These are phyloP conservation scores for Brenthis daphne DNA, from an alignment of 2,888 invertebrate species.

Conservation along the genomic window DNA sequence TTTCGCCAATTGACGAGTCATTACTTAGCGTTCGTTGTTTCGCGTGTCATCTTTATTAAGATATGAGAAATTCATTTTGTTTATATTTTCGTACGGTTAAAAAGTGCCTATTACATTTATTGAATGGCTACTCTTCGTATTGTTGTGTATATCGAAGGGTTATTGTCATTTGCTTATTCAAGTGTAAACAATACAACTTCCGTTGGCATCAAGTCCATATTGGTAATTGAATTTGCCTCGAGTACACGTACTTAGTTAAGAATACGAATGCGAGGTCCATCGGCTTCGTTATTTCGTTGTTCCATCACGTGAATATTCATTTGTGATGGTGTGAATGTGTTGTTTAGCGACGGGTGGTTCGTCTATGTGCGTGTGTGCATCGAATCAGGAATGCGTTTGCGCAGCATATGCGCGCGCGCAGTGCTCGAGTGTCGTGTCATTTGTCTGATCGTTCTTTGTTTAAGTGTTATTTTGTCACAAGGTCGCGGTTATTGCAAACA, in stretches of 20 bases:
- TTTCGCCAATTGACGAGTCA: not conserved
- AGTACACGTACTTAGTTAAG: constrained; percentile 19
- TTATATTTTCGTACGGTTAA: not conserved
- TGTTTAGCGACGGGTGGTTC: constrained; percentile 29
- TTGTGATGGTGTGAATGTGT: constrained; percentile 28
- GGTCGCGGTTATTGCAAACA: constrained; percentile 50
- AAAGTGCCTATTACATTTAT: constrained; percentile 4
- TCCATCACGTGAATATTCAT: constrained; percentile 36
- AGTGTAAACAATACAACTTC: constrained; percentile 37
- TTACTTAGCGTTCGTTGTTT: not conserved
- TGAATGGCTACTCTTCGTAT: constrained; percentile 11
- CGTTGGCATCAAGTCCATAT: constrained; percentile 32
- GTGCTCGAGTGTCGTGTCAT: constrained; percentile 48
- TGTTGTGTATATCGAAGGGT: constrained; percentile 26
- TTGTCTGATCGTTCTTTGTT: constrained; percentile 59
- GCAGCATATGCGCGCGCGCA: constrained; percentile 54
- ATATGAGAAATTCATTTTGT: not conserved
- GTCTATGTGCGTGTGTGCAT: constrained; percentile 48
- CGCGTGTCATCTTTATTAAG: not conserved
- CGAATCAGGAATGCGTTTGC: constrained; percentile 74
- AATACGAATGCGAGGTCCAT: constrained; percentile 37
- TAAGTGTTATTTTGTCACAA: constrained; percentile 63
- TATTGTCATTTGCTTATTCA: constrained; percentile 36
- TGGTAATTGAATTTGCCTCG: constrained; percentile 36
- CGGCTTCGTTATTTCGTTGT: constrained; percentile 35